Evolutionary conservation across 2,888 invertebrate species (phyloP).

Genomic region (Crepidodera aurea): DNA sequence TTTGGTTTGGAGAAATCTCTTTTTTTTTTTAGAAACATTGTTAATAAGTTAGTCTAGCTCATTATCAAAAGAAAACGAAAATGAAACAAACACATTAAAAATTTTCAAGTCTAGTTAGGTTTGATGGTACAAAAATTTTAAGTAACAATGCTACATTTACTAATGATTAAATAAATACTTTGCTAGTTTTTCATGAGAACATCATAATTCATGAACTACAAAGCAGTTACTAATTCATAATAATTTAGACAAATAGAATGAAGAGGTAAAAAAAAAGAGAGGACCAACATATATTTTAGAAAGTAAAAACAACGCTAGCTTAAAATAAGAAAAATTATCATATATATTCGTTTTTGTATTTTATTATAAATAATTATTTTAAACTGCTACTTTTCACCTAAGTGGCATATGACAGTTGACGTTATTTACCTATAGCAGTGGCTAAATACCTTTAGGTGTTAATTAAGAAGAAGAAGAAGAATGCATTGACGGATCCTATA

Average conservation of each 20-base stretch:
- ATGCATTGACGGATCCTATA: too few species aligned
- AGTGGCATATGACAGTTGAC: too few species aligned
- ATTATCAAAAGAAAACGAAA: slow-evolving; percentile 6
- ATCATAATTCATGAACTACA: slow-evolving; percentile 27
- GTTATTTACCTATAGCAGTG: too few species aligned
- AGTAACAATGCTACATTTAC: slow-evolving; percentile 30
- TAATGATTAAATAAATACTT: slow-evolving; percentile 18
- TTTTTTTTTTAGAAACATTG: slow-evolving; percentile 9
- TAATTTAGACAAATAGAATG: slow-evolving; percentile 27
- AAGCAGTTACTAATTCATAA: slow-evolving; percentile 32
- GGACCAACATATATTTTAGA: too few species aligned
- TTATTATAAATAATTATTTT: too few species aligned
- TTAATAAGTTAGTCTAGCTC: slow-evolving; percentile 8
- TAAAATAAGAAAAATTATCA: too few species aligned
- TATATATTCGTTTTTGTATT: too few species aligned
- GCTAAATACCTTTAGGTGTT: too few species aligned
- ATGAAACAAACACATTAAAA: slow-evolving; percentile 10
- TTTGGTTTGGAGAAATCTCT: slow-evolving; percentile 35
- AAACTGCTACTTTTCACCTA: too few species aligned
- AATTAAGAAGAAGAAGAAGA: too few species aligned
- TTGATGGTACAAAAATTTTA: slow-evolving; percentile 27
- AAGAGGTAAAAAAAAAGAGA: too few species aligned
- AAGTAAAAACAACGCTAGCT: too few species aligned
- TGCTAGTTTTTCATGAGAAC: slow-evolving; percentile 20
- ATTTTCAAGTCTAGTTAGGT: neutral